Base-by-base conservation (phyloP, 2,113 vertebrate species). In the Embiotoca jacksoni region DNA sequence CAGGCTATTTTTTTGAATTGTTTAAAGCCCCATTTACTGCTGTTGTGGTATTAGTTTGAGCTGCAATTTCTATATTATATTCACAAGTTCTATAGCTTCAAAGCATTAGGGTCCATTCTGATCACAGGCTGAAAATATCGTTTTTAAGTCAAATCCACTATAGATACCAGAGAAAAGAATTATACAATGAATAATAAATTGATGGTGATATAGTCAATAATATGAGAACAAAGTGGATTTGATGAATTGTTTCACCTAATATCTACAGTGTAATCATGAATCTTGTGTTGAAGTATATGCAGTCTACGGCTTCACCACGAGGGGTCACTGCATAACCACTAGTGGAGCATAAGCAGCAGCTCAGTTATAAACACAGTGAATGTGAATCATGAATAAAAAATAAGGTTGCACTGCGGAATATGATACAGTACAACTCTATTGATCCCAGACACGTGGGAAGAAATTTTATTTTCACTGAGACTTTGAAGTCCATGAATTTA, bases 271-370 rank as follows among this genome's bases (percentile, higher is more conserved):
- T 60, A 7, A 37, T 50, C 11, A 9, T 57, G 47, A 5, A 3
- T 11, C 9, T 8, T 11, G 4, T 16, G 0, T 10, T 35, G 0
- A 23, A 16, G 5, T 33, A 7, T 5, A 39, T 74, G 33, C 37
- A 71, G 15, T 60, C 4, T 57, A 32, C 0, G 2, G 9, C 7
- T 13, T 31, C 15, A 36, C 74, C 92, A 87, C 75, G 68, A 89
- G 91, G 54, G 87, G 87, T 82, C 91, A 77, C 53, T 88, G 67
- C 47, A 69, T 31, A 49, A 80, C 80, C 80, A 80, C 23, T 1
- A 36, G n/a, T 81, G 16, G 14, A 46, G 7, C 5, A 6, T 7
- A 7, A 68, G 49, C 47, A 15, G 14, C 3, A 35, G 30, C 11
- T 47, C 64, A 16, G 2, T 2, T 13, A 9, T 3, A 0, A 66